phyloP scores from a whole-genome alignment of 2,797 vertebrate species.

The Smutsia temminckii region DNA sequence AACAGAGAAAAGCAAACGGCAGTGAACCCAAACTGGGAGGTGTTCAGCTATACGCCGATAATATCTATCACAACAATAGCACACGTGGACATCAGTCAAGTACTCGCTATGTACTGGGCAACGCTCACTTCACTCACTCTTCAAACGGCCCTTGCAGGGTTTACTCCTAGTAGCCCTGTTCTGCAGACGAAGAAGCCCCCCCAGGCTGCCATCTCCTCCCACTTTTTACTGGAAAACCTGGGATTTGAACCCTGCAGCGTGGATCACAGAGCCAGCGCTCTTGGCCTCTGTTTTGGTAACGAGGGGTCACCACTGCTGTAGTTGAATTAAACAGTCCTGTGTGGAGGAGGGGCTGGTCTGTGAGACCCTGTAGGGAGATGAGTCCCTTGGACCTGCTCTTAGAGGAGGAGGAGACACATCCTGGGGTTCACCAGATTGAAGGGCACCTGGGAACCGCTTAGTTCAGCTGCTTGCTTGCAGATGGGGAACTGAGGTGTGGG shows the following conservation, averaged over 20 bases:
- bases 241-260: not conserved
- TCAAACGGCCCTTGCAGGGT: not conserved
- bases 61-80: not conserved
- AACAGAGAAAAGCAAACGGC: not conserved
- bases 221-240: not conserved
- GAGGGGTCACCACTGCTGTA: not conserved
- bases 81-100: not conserved
- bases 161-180: not conserved
- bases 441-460: not conserved
- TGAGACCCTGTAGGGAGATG: not conserved
- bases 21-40: not conserved
- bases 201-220: too few relatives aligned
- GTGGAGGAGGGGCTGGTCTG: not conserved
- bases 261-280: not conserved
- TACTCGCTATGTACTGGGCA: not conserved
- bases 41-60: not conserved
- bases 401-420: fast-evolving
- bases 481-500: not conserved
- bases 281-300: not conserved
- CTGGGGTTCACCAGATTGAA: not conserved
- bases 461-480: not conserved
- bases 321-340: not conserved
- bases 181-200: not conserved
- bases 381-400: not conserved
- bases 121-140: not conserved